Percentiles rank a stretch among this genome's conserved stretches.
These are phyloP conservation scores for Hirundichthys speculiger DNA, from an alignment of 2,113 vertebrate genomes.

Conservation along the genomic window DNA sequence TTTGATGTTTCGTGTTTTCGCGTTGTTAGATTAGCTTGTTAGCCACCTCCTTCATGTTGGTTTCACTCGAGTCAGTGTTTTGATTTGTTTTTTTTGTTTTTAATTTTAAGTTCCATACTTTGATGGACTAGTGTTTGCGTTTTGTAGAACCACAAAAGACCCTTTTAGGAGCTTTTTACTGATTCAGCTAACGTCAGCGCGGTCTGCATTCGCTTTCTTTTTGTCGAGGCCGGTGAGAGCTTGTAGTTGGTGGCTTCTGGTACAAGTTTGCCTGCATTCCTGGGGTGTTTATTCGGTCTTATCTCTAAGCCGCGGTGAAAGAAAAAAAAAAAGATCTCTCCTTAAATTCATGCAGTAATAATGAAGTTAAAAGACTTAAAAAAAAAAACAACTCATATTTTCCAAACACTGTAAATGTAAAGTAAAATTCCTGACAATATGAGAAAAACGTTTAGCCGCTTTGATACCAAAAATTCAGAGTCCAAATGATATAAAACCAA, in stretches of 20 bases:
- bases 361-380: no score
- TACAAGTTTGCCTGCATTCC: constrained; percentile 59
- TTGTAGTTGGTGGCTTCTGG: neutral
- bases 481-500: no score
- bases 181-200: neutral
- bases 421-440: no score
- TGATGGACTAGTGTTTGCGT: neutral
- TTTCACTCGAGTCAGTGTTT: neutral
- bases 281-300: neutral
- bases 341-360: no score
- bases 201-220: constrained; percentile 6
- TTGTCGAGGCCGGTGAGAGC: neutral
- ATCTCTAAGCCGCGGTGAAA: neutral
- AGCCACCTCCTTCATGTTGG: constrained; percentile 21
- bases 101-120: neutral
- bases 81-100: neutral
- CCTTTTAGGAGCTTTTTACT: neutral
- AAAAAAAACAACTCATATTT: no score
- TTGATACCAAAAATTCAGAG: no score
- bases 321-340: no score
- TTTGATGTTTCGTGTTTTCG: constrained; percentile 10
- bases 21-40: constrained; percentile 25
- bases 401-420: no score
- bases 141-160: no score
- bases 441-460: no score